Evolutionary conservation across 1,140 invertebrate genomes (phyloP).

Genomic region (Drosophila pallidifrons): DNA sequence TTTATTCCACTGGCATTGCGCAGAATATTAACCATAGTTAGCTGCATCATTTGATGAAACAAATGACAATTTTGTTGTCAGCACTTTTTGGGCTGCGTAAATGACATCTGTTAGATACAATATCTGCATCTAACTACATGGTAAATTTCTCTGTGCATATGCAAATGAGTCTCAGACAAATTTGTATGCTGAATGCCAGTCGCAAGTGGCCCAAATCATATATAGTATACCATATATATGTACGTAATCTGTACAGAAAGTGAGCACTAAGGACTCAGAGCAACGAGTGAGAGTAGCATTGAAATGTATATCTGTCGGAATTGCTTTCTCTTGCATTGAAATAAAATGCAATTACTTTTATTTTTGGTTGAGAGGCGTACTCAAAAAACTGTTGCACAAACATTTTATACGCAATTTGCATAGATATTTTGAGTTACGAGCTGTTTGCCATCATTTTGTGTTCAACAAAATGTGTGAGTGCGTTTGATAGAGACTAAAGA

Average conservation of each 20-base stretch:
- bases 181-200: constrained; percentile 31
- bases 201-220: constrained; percentile 39
- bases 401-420: constrained; percentile 72
- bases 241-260: constrained; percentile 7
- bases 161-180: constrained; percentile 60
- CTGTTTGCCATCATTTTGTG: constrained; percentile 40
- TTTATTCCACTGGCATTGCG: constrained; percentile 10
- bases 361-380: constrained; percentile 30
- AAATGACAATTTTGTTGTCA: constrained; percentile 50
- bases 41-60: constrained; percentile 39
- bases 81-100: constrained; percentile 40
- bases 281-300: no score
- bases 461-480: constrained; percentile 18
- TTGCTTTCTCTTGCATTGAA: constrained; percentile 42
- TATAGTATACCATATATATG: constrained; percentile 8
- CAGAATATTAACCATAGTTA: constrained; percentile 10
- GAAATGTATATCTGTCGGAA: constrained; percentile 4
- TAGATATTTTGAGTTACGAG: constrained; percentile 62
- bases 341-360: constrained; percentile 79
- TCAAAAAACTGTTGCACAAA: constrained; percentile 65
- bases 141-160: constrained; percentile 58
- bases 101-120: constrained; percentile 56
- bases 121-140: constrained; percentile 46
- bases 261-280: background rate
- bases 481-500: background rate